These are phyloP conservation scores for Proales similis DNA, from an alignment of 1,140 invertebrate species.

Conservation along the genomic window DNA sequence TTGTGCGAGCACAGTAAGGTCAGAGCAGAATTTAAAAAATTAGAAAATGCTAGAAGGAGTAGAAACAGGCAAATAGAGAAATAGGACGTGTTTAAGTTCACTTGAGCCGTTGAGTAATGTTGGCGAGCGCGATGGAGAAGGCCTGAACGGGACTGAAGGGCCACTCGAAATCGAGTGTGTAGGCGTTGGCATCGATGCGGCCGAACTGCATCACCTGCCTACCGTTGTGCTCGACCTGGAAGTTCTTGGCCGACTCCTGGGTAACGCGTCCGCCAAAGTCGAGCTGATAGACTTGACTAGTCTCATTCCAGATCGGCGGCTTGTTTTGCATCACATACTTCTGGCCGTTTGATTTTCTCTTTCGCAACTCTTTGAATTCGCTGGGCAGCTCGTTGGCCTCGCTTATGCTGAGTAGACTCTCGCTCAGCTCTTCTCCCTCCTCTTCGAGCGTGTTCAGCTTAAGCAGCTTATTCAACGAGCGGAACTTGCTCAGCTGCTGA, in stretches of 20 bases:
- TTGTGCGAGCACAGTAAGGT: too few species aligned
- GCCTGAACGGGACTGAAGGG: conserved; percentile 96
- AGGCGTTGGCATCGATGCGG: conserved; percentile 92
- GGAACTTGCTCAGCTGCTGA: too few species aligned
- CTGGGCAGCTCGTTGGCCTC: neutral
- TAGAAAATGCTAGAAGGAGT: too few species aligned
- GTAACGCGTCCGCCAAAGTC: conserved; percentile 98
- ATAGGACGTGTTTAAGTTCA: conserved; percentile 57
- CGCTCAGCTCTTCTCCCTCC: neutral
- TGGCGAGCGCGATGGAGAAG: conserved; percentile 92
- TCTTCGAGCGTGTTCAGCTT: conserved; percentile 17
- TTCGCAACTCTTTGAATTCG: neutral
- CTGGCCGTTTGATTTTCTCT: neutral
- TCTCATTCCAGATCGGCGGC: conserved; percentile 98
- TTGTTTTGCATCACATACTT: conserved; percentile 94
- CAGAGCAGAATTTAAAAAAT: too few species aligned
- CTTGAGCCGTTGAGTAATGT: conserved; percentile 95
- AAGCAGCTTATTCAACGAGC: too few species aligned
- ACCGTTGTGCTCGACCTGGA: conserved; percentile 93
- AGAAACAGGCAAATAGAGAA: too few species aligned
- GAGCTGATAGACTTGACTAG: conserved; percentile 94
- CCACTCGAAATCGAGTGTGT: conserved; percentile 96
- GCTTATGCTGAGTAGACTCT: neutral
- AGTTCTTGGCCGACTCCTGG: conserved; percentile 98
- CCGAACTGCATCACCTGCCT: conserved; percentile 99